phyloP scores from a whole-genome alignment of 2,888 invertebrate species.

The Limnephilus auricula region DNA sequence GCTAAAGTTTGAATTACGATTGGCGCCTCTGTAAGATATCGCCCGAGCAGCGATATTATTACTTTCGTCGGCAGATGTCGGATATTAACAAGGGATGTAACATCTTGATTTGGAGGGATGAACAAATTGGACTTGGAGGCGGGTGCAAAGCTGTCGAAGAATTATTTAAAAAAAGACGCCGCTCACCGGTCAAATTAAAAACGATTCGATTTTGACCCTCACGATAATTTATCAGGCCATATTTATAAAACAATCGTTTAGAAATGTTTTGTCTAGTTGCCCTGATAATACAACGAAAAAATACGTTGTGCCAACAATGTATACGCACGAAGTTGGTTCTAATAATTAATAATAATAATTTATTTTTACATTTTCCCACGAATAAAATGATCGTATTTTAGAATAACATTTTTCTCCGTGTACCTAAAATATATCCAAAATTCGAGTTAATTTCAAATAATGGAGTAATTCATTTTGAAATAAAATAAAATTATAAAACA shows the following conservation, averaged over 20 bases:
- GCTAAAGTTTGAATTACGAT: not conserved
- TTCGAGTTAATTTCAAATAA: not conserved
- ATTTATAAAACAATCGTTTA: no score
- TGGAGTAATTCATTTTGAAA: not conserved
- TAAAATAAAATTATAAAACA: no score
- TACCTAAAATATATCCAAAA: not conserved
- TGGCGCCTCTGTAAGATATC: constrained; percentile 29
- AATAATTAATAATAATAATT: no score
- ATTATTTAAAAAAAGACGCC: not conserved
- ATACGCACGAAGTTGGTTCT: no score
- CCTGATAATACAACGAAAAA: no score
- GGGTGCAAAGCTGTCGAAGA: constrained; percentile 30
- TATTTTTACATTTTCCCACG: no score
- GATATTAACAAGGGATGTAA: constrained; percentile 45
- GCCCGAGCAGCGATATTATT: not conserved
- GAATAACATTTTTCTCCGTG: no score
- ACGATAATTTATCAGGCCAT: no score
- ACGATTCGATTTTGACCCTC: no score
- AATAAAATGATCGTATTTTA: no score
- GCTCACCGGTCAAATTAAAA: not conserved
- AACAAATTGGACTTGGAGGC: constrained; percentile 17
- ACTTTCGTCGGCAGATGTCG: constrained; percentile 44
- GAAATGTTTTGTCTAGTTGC: no score
- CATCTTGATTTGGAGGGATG: constrained; percentile 50
- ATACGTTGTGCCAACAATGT: no score